These are phyloP conservation scores for Himalopsyche kuldschensis DNA, from an alignment of 2,888 invertebrate species.

Conservation along the genomic window DNA sequence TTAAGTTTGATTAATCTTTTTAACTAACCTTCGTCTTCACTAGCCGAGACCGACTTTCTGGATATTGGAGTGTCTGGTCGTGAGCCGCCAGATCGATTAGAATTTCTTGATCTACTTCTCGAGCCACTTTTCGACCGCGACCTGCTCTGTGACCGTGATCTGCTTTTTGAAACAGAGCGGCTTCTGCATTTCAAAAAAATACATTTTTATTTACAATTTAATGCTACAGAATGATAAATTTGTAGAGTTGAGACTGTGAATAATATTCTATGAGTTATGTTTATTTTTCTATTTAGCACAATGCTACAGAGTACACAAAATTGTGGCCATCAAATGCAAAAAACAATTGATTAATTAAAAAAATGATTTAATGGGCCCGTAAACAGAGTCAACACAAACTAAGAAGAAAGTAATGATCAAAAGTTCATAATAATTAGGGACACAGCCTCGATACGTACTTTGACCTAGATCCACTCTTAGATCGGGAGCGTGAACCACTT, in stretches of 20 bases:
- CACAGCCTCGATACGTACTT: slow-evolving; percentile 41
- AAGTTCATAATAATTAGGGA: slow-evolving; percentile 39
- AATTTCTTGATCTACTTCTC: slow-evolving; percentile 44
- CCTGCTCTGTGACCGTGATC: slow-evolving; percentile 48
- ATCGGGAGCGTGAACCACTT: slow-evolving; percentile 42
- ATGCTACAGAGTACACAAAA: no score
- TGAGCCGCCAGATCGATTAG: slow-evolving; percentile 49
- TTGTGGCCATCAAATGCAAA: no score
- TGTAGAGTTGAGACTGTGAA: background rate
- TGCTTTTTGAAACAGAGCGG: slow-evolving; percentile 45
- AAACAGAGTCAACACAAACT: no score
- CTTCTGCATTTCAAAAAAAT: slow-evolving; percentile 1
- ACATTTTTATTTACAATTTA: no score
- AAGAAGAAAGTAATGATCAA: no score
- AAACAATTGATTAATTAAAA: no score
- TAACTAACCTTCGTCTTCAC: slow-evolving; percentile 53
- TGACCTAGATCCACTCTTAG: slow-evolving; percentile 46
- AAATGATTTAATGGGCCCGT: no score
- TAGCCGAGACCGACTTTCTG: slow-evolving; percentile 64
- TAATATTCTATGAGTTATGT: no score
- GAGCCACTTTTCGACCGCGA: slow-evolving; percentile 52
- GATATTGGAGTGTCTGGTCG: slow-evolving; percentile 61
- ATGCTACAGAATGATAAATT: no score
- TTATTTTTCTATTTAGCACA: no score
- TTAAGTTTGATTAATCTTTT: no score